These are phyloP conservation scores for Nibea coibor DNA, from an alignment of 2,113 vertebrate genomes.

Conservation along the genomic window DNA sequence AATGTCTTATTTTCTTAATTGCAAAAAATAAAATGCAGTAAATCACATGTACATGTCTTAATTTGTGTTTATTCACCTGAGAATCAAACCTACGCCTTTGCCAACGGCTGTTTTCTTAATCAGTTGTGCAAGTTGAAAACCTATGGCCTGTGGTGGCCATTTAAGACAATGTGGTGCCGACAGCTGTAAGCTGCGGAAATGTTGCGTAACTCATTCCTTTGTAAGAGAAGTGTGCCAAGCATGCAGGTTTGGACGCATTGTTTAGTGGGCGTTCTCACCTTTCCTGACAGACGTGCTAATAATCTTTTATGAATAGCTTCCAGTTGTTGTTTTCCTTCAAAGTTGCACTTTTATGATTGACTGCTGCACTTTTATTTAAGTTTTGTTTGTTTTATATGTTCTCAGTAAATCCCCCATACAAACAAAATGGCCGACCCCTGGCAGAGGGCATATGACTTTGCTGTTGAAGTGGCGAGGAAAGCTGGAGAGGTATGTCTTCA, in stretches of 20 bases:
- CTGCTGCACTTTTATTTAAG: not conserved
- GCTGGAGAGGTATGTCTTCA: constrained; percentile 77
- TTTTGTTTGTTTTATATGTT: constrained; percentile 21
- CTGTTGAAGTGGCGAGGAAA: constrained; percentile 78
- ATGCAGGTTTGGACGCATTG: not conserved
- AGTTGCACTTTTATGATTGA: not conserved
- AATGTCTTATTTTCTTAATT: not conserved
- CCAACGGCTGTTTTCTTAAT: not conserved
- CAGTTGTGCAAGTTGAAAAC: not conserved
- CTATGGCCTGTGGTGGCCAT: not conserved
- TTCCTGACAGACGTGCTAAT: not conserved
- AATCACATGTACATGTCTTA: not conserved
- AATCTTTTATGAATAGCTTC: not conserved
- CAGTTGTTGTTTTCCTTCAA: not conserved
- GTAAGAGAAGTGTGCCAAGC: constrained; percentile 26
- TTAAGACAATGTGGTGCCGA: not conserved
- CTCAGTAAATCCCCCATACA: not conserved
- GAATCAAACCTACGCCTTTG: not conserved
- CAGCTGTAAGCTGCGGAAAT: not conserved
- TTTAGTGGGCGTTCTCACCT: not conserved
- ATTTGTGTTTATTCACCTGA: not conserved
- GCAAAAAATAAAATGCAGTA: not conserved
- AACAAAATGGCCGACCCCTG: constrained; percentile 75
- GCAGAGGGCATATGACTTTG: constrained; percentile 77
- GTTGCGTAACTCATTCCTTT: constrained; percentile 18